Evolutionary conservation across 2,888 invertebrate species (phyloP).

Genomic region (Polietes domitor): DNA sequence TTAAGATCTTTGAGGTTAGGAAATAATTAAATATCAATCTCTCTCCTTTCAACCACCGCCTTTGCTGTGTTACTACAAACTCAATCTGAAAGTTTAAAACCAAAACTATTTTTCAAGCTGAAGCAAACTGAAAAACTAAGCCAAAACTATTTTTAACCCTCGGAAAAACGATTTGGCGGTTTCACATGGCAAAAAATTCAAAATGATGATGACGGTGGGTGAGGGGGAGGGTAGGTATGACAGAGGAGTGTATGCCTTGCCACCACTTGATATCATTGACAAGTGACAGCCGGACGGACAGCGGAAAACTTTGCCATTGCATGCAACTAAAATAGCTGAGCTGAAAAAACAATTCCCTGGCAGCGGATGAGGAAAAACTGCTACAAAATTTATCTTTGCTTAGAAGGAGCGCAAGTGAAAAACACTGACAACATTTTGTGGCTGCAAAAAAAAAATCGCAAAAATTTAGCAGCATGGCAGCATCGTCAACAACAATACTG

Average conservation of each 20-base stretch:
- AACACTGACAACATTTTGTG: background rate
- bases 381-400: conserved; percentile 20
- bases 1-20: conserved; percentile 42
- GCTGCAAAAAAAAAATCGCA: background rate
- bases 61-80: background rate
- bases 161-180: conserved; percentile 19
- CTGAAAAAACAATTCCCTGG: background rate
- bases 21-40: conserved; percentile 52
- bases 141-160: conserved; percentile 20
- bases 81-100: conserved; percentile 30
- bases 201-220: background rate
- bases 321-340: background rate
- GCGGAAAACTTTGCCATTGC: conserved; percentile 15
- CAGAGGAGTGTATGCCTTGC: background rate
- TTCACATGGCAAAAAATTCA: background rate
- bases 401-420: background rate
- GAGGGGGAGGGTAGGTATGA: background rate
- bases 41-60: background rate
- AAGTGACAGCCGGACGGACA: conserved; percentile 41
- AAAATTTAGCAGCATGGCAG: background rate
- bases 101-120: conserved; percentile 23
- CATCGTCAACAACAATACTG: background rate
- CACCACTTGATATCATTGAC: conserved; percentile 46
- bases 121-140: conserved; percentile 16
- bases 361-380: background rate